Evolutionary conservation across 2,888 invertebrate genomes (phyloP).

Genomic region (Leucophenga montana): DNA sequence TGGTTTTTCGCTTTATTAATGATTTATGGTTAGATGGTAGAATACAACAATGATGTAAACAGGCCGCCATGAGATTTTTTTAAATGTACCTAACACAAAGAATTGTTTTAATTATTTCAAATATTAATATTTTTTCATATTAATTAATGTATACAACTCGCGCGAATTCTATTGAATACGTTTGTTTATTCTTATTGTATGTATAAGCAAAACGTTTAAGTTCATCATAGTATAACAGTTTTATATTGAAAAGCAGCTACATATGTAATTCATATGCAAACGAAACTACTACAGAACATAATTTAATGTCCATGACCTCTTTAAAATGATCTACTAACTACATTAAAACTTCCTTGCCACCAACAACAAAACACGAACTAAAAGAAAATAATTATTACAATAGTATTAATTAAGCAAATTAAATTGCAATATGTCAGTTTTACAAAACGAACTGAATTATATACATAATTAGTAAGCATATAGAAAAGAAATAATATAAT

Average conservation of each 20-base stretch:
- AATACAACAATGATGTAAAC: background rate
- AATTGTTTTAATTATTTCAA: background rate
- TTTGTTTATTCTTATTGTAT: too few relatives aligned
- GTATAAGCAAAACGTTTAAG: background rate
- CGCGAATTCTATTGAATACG: too few relatives aligned
- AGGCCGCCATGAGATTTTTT: constrained; percentile 25
- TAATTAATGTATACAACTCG: background rate
- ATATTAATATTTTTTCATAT: background rate
- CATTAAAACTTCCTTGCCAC: constrained; percentile 14
- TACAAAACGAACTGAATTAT: constrained; percentile 12
- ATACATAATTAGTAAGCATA: constrained; percentile 10
- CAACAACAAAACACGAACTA: background rate
- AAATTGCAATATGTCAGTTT: constrained; percentile 13
- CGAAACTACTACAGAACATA: too few relatives aligned
- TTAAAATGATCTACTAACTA: too few relatives aligned
- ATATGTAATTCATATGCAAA: too few relatives aligned
- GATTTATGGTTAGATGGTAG: background rate
- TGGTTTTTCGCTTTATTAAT: constrained; percentile 16
- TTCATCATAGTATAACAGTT: background rate
- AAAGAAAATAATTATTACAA: background rate
- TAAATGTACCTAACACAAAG: constrained; percentile 20
- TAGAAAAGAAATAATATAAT: background rate
- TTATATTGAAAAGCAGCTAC: too few relatives aligned
- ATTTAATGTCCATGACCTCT: too few relatives aligned
- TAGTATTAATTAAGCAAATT: background rate